Evolutionary conservation across 1,140 invertebrate species (phyloP), one percentile per base, ranked within the genome.

Genomic region (Eufriesea mexicana): DNA sequence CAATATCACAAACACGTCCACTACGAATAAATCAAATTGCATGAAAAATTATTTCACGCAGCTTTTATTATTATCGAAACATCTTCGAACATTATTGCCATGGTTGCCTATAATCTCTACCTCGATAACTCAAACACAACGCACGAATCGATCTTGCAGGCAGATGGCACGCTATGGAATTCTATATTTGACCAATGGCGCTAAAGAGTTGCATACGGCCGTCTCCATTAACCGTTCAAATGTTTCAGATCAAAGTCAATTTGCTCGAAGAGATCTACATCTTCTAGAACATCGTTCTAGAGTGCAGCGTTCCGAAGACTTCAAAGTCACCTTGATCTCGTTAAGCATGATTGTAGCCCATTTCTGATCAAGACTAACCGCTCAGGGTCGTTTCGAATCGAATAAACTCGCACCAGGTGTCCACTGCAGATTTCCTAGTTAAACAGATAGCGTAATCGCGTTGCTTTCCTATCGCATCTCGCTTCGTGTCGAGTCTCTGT

Each of bases 341-440:
- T 71, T 71, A 71, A 71, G 45, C 20, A 25, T 54, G 68, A 71
- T 51, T 35, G 49, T 25, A 35, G 25, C 10, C 20, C 20, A 54
- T 54, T 71, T 35, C 49, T 28, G 49, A 51, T 51, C 47, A 28
- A 51, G 20, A 54, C 49, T 54, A 71, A 71, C 68, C 23, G 25
- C 47, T 51, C 68, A 47, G 12, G 47, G 18, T 35, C 68, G 49
- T 23, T 51, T 35, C 67, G 0, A 35, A 54, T 54, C 25, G 14
- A 71, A 71, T 71, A 71, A 54, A 71, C 45, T 70, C 45, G 67
- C 45, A 10, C 14, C n/a, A 70, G 67, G 67, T 70, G 67, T 51
- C 67, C 67, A 14, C 45, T 8, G 25, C 25, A 70, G n/a, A 51
- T 28, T 70, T 70, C 8, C 67, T 28, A 70, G 67, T 70, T 70